These are phyloP conservation scores for Rhinoderma darwinii DNA, from an alignment of 2,113 vertebrate genomes.

Conservation along the genomic window DNA sequence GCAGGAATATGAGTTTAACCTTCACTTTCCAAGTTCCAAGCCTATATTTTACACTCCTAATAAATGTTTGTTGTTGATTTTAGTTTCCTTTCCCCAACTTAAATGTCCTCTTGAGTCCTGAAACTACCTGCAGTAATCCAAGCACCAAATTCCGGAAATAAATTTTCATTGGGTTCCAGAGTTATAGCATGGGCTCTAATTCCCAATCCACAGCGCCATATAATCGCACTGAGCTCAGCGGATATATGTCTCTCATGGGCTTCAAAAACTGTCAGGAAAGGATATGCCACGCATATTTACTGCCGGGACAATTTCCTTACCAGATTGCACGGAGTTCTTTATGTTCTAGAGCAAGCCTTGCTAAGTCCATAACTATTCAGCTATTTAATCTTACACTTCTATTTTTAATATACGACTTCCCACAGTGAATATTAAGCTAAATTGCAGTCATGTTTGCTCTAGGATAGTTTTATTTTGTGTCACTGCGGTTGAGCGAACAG, in stretches of 20 bases:
- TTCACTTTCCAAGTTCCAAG: slow-evolving; percentile 31
- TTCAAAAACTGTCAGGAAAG: slow-evolving; percentile 51
- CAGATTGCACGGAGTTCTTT: slow-evolving; percentile 45
- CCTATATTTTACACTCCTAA: slow-evolving; percentile 54
- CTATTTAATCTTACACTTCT: slow-evolving; percentile 28
- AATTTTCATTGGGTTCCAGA: slow-evolving; percentile 57
- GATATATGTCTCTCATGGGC: slow-evolving; percentile 43
- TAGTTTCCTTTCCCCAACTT: slow-evolving; percentile 52
- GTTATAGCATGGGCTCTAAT: slow-evolving; percentile 51
- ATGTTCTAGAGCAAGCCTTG: slow-evolving; percentile 4
- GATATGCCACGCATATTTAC: slow-evolving; percentile 55
- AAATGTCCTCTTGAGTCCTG: slow-evolving; percentile 55
- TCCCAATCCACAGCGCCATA: slow-evolving; percentile 51
- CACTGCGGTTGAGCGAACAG: not conserved
- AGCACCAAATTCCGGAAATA: slow-evolving; percentile 52
- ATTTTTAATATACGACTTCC: slow-evolving; percentile 14
- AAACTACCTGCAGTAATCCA: slow-evolving; percentile 52
- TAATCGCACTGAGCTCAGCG: slow-evolving; percentile 43
- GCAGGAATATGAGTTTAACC: slow-evolving; percentile 45
- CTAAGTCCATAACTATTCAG: slow-evolving; percentile 22
- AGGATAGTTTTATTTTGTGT: not conserved
- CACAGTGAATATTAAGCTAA: slow-evolving; percentile 21
- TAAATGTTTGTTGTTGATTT: slow-evolving; percentile 60
- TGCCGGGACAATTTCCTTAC: slow-evolving; percentile 38
- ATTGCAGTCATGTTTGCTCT: not conserved